phyloP scores from a whole-genome alignment of 2,888 invertebrate genomes.

The Andricus quercusramuli region DNA sequence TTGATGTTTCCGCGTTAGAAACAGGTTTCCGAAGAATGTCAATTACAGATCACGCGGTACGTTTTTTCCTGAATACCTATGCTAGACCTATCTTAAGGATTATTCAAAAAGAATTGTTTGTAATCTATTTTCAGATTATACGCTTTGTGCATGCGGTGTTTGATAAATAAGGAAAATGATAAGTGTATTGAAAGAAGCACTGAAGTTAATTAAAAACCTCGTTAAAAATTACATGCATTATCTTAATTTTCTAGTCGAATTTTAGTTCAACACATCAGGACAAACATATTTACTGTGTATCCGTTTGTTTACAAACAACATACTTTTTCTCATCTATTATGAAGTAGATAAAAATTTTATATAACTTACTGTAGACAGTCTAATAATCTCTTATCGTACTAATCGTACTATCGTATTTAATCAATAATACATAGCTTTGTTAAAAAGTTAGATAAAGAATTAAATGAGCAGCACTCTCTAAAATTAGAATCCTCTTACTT shows the following conservation, averaged over 20 bases:
- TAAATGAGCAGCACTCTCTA: background rate
- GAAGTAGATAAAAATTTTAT: background rate
- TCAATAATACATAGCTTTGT: background rate
- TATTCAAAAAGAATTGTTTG: background rate
- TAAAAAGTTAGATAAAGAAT: background rate
- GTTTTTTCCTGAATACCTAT: conserved; percentile 30
- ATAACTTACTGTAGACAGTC: no score
- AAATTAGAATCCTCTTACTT: background rate
- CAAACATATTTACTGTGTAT: no score
- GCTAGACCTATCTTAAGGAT: background rate
- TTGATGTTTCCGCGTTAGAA: conserved; percentile 52
- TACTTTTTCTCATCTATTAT: background rate
- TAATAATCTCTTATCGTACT: background rate
- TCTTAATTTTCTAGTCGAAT: no score
- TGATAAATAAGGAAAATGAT: no score
- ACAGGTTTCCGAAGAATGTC: conserved; percentile 56
- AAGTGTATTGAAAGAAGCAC: no score
- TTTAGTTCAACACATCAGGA: no score
- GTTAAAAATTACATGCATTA: no score
- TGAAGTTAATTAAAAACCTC: no score
- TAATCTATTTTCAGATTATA: background rate
- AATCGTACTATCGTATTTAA: no score
- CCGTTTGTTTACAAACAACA: background rate
- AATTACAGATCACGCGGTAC: conserved; percentile 53
- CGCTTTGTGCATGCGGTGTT: background rate